phyloP scores from a whole-genome alignment of 2,888 invertebrate genomes.

The Toxonevra muliebris region DNA sequence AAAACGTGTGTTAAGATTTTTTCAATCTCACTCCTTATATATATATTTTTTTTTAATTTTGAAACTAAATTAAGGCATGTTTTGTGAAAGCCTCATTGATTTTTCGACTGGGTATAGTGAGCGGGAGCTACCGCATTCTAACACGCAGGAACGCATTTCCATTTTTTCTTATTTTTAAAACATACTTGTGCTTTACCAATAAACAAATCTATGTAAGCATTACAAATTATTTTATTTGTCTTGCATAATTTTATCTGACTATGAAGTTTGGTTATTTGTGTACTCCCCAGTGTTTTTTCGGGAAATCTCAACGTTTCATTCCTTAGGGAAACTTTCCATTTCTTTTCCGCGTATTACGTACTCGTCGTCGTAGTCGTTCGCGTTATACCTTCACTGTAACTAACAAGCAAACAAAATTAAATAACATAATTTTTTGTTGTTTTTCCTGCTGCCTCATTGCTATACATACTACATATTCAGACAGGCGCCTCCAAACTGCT shows the following conservation, averaged over 20 bases:
- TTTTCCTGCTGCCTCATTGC: not conserved
- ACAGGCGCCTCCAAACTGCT: constrained; percentile 42
- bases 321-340: not conserved
- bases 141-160: no score
- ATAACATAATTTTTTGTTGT: constrained; percentile 2
- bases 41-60: no score
- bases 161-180: no score
- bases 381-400: not conserved
- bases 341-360: not conserved
- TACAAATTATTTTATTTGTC: constrained; percentile 29
- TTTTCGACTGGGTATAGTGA: no score
- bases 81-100: no score
- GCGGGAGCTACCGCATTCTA: no score
- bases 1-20: no score
- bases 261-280: not conserved
- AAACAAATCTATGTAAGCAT: constrained; percentile 17
- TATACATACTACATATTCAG: not conserved
- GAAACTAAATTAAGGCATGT: no score
- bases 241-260: constrained; percentile 14
- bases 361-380: not conserved
- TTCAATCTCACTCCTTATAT: no score
- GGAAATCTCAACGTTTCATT: not conserved
- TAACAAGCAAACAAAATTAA: not conserved
- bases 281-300: not conserved
- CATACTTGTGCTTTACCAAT: not conserved